Conservation (phyloP, 2,113 vertebrate genomes). For the Urocynchramus pylzowi region DNA sequence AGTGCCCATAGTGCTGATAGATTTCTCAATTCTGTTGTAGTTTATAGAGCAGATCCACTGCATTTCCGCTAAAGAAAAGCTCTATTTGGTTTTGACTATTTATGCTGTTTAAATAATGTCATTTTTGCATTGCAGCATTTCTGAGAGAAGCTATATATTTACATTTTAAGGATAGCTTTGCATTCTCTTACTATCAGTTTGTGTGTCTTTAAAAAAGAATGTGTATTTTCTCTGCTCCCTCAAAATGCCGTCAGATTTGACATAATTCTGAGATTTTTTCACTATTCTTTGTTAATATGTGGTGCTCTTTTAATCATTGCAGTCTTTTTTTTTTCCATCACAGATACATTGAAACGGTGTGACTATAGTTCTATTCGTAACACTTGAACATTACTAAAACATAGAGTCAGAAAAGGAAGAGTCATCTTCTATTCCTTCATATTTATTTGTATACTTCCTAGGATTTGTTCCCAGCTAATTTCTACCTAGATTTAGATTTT, state of each 20-base stretch:
- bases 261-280: neutral
- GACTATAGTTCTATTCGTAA: neutral
- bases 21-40: neutral
- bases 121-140: neutral
- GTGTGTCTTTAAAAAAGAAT: neutral
- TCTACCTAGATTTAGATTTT: neutral
- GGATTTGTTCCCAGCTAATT: neutral
- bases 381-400: neutral
- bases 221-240: fast-evolving
- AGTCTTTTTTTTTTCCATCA: too few species aligned
- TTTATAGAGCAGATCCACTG: neutral
- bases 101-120: neutral
- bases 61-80: neutral
- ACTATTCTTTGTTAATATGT: neutral
- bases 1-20: neutral
- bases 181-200: neutral
- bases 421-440: neutral
- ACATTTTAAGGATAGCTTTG: neutral
- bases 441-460: neutral
- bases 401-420: neutral
- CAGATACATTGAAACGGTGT: neutral
- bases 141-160: neutral
- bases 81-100: neutral
- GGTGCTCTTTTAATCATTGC: too few species aligned
- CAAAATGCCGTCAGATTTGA: neutral